Base-by-base conservation (phyloP, 92 coral and sea anemone genomes). In the Parazoanthus atlanticus region DNA sequence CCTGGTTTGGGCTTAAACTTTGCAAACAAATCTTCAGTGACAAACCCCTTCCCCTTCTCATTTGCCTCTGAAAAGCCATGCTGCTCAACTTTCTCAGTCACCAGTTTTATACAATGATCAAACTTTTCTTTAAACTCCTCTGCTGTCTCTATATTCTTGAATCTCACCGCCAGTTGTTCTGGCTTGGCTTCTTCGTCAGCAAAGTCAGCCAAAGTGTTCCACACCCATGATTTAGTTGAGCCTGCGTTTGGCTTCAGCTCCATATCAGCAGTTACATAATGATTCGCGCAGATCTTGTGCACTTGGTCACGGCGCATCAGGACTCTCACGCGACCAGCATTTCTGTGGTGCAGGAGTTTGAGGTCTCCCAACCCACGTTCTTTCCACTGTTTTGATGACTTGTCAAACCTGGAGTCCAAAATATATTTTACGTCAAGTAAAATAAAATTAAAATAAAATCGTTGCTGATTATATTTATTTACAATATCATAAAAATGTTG, bases 361-460 rank as follows among this genome's bases (percentile, higher is more conserved):
- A 97, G 89, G 85, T 97, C 96, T 16, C 99, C 99, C 26, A 95
- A 88, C 33, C 99, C 99, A 64, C 99, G 94, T 33, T 97, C 99
- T 90, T 97, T 97, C 99, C 99, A 97, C 75, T 94, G 97, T 38
- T 88, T 88, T 43, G 90, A 65, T 56, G 91, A 93, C 40, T 91
- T 90, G 78, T 90, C 96, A 86, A 49, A 97, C 33, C 87, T 84
- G 74, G 65, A 13, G 69, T 13, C 2, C 58, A 52, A 52, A 52
- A 52, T 13, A 52, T 46, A 46, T 46, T 52, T 52, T 13, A 52
- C 19, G 58, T 52, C 58, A 52, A 52, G 3, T 52, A 19, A 36
- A 36, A 2, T 52, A 2, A 52, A 52, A 12, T 52, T 8, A 52
- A 3, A 13, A 52, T 0, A 52, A 13, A 1, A 52, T 52, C 10